Base-by-base conservation (phyloP, 2,888 invertebrate genomes). In the Amphipyra berbera region DNA sequence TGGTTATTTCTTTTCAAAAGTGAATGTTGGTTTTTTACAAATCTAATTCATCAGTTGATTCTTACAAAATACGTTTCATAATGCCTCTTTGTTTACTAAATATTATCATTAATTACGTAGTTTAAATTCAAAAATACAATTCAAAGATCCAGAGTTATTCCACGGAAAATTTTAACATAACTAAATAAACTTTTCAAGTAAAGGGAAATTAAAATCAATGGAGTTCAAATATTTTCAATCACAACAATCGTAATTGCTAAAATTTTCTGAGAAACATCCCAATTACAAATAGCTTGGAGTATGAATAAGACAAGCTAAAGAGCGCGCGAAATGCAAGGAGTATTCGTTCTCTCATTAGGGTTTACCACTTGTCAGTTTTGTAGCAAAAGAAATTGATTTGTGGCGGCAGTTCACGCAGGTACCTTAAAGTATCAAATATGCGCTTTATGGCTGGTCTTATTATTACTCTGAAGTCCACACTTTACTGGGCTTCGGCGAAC, bases 171-270 rank as follows among this genome's bases (percentile, higher is more conserved):
- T 47, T 41, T 27, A 61, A 57, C 48, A 58, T 47, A 69, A 72
- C 15, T 50, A 27, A 63, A 68, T 45, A 13, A 45, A 62, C 30
- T 60, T 61, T 45, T n/a, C 33, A 27, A 58, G 53, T 13, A 47
- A 46, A 46, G 33, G 42, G 62, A 55, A 73, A 70, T 75, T 74
- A 61, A 75, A 67, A 74, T 74, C 62, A 61, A 54, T 61, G 40
- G 14, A 52, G 30, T 44, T 21, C 41, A 62, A 62, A 74, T 62
- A 60, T 62, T 70, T 70, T 66, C 58, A 61, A 59, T 55, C 47
- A 46, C 30, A 73, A 64, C 64, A 59, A 61, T 58, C 52, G 48
- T 69, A 30, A 49, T 42, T 37, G 60, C 42, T 9, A 56, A 41
- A 56, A 60, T 44, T 56, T 50, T 46, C 13, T 38, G 38, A 48